Percentiles rank a stretch among this genome's conserved stretches.
Conservation (phyloP, 2,113 vertebrate genomes). For the Pogonocichla stellata region DNA sequence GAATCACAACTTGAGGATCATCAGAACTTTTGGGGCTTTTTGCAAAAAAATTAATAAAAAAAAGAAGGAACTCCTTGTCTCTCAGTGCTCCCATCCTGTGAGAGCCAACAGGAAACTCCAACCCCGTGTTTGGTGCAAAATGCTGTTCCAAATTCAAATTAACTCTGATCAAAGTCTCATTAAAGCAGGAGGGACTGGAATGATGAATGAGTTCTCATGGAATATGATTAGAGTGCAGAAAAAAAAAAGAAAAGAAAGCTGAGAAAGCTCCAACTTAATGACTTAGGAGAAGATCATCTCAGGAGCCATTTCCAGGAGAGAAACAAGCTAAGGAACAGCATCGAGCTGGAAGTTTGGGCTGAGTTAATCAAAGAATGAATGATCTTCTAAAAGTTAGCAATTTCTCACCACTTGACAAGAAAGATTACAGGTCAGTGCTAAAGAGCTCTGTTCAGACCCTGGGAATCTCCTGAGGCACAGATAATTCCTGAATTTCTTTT, state of each 20-base stretch:
- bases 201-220: not conserved
- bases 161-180: not conserved
- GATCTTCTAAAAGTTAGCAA: not conserved
- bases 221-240: not conserved
- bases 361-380: slow-evolving; percentile 47
- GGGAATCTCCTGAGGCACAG: not conserved
- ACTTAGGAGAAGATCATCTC: not conserved
- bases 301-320: not conserved
- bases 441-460: not conserved
- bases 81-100: not conserved
- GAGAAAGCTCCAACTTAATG: not conserved
- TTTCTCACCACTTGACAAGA: not conserved
- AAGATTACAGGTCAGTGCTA: not conserved
- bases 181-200: not conserved
- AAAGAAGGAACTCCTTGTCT: not conserved
- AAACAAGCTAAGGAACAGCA: not conserved
- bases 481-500: not conserved
- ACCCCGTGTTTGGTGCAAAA: not conserved
- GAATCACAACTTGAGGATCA: not conserved
- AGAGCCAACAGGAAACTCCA: not conserved
- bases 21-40: not conserved
- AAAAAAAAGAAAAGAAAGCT: not conserved
- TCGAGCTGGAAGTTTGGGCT: not conserved
- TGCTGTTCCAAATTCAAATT: not conserved
- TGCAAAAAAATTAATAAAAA: too few relatives aligned